phyloP scores from a whole-genome alignment of 2,113 vertebrate genomes.

The Vanacampus margaritifer region DNA sequence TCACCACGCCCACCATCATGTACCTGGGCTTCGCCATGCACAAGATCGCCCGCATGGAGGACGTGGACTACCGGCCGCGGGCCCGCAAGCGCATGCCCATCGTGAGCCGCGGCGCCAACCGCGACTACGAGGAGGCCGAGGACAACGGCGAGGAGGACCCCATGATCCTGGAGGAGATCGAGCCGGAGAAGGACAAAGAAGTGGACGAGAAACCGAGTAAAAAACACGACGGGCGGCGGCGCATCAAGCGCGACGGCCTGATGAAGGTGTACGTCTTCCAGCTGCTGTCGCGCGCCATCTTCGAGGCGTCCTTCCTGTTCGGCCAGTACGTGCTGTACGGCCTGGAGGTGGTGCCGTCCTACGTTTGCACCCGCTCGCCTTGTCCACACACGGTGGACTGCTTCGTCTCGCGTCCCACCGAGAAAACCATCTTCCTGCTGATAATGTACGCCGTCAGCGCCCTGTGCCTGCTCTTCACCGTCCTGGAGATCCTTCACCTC shows the following conservation, averaged over 20 bases:
- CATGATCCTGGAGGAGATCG: constrained; percentile 86
- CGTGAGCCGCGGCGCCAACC: constrained; percentile 74
- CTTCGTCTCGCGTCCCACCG: constrained; percentile 86
- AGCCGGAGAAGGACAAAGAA: constrained; percentile 72
- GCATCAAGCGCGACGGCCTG: constrained; percentile 84
- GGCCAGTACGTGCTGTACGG: constrained; percentile 87
- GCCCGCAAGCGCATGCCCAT: constrained; percentile 69
- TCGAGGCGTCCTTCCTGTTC: constrained; percentile 81
- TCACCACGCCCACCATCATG: constrained; percentile 83
- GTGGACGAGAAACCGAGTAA: constrained; percentile 51
- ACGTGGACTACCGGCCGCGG: constrained; percentile 55
- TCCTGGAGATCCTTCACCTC: constrained; percentile 83
- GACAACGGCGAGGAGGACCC: constrained; percentile 87
- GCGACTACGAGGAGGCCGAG: constrained; percentile 86
- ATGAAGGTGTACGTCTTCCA: constrained; percentile 87
- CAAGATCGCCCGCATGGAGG: constrained; percentile 79
- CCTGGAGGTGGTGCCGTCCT: constrained; percentile 79
- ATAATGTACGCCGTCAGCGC: constrained; percentile 85
- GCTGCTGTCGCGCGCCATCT: constrained; percentile 76
- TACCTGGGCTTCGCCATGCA: constrained; percentile 91
- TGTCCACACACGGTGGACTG: constrained; percentile 88
- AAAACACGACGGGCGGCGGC: constrained; percentile 80
- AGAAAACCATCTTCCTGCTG: constrained; percentile 88
- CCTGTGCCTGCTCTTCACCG: constrained; percentile 83
- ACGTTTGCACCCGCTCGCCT: constrained; percentile 79